These are phyloP conservation scores for Plagodis pulveraria DNA, from an alignment of 2,888 invertebrate species.

Conservation along the genomic window DNA sequence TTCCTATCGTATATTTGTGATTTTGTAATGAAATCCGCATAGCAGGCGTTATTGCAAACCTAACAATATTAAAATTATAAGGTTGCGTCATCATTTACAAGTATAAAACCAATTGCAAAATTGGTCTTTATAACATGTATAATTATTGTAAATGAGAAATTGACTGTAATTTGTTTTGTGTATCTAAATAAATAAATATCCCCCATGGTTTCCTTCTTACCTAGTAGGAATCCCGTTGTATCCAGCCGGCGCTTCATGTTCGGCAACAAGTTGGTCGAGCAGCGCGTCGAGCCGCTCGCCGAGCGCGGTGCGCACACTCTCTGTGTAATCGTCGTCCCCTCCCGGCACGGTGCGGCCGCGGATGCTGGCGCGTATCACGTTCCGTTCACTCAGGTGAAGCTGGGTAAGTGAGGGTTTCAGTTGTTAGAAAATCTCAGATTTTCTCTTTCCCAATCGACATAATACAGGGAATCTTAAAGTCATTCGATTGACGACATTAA, in stretches of 20 bases:
- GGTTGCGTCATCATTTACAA: no score
- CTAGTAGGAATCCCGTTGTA: constrained; percentile 86
- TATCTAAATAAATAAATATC: no score
- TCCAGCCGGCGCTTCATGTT: constrained; percentile 84
- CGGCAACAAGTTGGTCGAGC: constrained; percentile 87
- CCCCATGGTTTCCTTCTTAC: constrained; percentile 37
- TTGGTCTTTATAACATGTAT: no score
- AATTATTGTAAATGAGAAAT: no score
- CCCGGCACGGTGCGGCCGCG: constrained; percentile 81
- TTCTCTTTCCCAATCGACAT: not conserved
- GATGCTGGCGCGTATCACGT: constrained; percentile 86
- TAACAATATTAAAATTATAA: no score
- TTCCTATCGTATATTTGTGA: no score
- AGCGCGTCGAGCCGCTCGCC: constrained; percentile 88
- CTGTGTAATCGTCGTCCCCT: constrained; percentile 87
- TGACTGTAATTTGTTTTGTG: no score
- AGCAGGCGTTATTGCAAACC: no score
- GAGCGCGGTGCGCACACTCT: constrained; percentile 87
- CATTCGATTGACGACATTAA: no score
- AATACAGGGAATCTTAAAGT: not conserved
- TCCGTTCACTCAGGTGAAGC: constrained; percentile 90
- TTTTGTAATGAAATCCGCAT: no score
- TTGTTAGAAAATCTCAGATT: no score
- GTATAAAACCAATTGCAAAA: no score
- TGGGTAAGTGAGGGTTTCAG: constrained; percentile 45